Percentiles rank a stretch among this genome's conserved stretches.
phyloP scores from a whole-genome alignment of 2,797 vertebrate species.

The Meriones psammophilus region DNA sequence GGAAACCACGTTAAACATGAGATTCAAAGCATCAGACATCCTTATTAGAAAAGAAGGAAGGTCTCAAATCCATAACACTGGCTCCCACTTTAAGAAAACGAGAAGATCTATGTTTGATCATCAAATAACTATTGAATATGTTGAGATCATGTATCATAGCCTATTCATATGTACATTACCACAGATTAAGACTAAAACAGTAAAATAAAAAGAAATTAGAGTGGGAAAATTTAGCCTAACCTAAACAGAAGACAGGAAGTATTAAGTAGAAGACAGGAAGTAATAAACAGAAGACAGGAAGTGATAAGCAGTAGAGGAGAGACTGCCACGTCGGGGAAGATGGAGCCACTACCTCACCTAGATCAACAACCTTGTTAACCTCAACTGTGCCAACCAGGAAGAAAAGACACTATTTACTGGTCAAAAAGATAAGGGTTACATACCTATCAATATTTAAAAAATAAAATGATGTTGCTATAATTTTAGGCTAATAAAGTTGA shows the following conservation, averaged over 20 bases:
- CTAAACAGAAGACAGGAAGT: constrained; percentile 21
- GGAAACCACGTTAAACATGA: not conserved
- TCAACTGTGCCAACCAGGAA: not conserved
- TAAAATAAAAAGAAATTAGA: not conserved
- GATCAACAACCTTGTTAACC: not conserved
- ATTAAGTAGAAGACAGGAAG: not conserved
- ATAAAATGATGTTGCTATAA: not conserved
- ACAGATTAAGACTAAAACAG: not conserved
- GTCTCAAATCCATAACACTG: not conserved
- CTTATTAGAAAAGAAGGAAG: constrained; percentile 20
- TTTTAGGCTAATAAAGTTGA: not conserved
- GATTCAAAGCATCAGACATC: not conserved
- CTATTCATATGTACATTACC: not conserved
- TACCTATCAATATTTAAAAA: not conserved
- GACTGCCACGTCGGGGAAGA: not conserved
- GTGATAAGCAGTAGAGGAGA: not conserved
- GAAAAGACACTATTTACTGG: not conserved
- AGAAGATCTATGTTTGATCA: not conserved
- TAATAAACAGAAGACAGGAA: not conserved
- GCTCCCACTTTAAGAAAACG: not conserved
- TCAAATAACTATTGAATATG: not conserved
- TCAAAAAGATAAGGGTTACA: not conserved
- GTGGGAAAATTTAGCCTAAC: not conserved
- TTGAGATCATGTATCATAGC: not conserved
- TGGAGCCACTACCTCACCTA: not conserved